Evolutionary conservation across 1,140 invertebrate species (phyloP).

Genomic region (Riptortus pedestris): DNA sequence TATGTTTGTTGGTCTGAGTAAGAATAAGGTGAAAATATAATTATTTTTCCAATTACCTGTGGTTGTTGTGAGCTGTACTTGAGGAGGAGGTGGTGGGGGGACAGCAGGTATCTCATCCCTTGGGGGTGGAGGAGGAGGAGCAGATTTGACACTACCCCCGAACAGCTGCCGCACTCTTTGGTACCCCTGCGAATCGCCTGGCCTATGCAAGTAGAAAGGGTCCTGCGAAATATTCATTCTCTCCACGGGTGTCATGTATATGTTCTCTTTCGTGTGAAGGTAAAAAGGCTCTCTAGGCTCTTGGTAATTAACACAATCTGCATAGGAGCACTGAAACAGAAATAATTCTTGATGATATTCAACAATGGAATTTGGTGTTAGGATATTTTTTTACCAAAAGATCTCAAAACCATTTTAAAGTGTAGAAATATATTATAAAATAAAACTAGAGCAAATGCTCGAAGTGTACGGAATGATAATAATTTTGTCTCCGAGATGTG

Average conservation of each 20-base stretch:
- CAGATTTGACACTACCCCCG: constrained; percentile 25
- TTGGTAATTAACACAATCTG: constrained; percentile 43
- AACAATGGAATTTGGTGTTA: not conserved
- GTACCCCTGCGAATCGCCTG: constrained; percentile 55
- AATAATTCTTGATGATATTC: too few relatives aligned
- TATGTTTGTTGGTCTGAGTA: too few relatives aligned
- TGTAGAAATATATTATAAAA: too few relatives aligned
- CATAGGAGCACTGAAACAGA: constrained; percentile 42
- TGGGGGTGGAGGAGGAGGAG: constrained; percentile 5
- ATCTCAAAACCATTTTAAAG: too few relatives aligned
- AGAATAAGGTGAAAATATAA: too few relatives aligned
- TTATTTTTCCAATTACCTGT: too few relatives aligned
- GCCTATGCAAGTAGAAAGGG: constrained; percentile 75
- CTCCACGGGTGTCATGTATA: constrained; percentile 26
- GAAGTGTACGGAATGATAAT: too few relatives aligned
- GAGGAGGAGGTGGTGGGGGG: constrained; percentile 37
- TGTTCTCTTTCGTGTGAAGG: constrained; percentile 45
- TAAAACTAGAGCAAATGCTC: too few relatives aligned
- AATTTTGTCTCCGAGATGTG: too few relatives aligned
- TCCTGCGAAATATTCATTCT: constrained; percentile 42
- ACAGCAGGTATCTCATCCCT: constrained; percentile 22
- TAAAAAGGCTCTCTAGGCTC: constrained; percentile 54
- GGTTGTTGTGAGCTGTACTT: constrained; percentile 18
- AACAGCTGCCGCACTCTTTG: constrained; percentile 70
- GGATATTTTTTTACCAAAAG: not conserved